Evolutionary conservation across 1,140 invertebrate species (phyloP).

Genomic region (Ceratosolen fusciceps): DNA sequence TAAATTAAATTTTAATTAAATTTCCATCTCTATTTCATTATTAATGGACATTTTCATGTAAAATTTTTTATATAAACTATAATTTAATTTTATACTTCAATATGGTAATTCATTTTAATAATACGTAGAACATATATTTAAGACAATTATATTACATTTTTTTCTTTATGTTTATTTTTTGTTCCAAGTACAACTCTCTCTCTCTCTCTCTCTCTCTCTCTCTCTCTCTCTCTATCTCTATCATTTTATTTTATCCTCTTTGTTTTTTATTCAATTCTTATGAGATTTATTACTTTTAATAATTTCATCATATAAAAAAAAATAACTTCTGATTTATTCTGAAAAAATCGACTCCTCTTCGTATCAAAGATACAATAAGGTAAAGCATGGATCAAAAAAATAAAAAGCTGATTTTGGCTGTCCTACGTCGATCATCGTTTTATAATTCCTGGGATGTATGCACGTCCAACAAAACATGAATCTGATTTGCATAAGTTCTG

Average conservation of each 20-base stretch:
- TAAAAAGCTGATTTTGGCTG: conserved; percentile 11
- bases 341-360: too few species aligned
- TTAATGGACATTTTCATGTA: background rate
- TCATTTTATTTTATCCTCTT: background rate
- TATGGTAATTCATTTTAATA: background rate
- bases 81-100: background rate
- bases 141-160: too few species aligned
- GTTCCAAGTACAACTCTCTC: background rate
- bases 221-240: background rate
- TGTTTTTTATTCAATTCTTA: too few species aligned
- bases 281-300: too few species aligned
- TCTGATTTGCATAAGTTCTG: conserved; percentile 29
- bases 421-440: background rate
- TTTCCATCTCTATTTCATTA: background rate
- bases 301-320: too few species aligned
- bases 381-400: conserved; percentile 6
- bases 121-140: too few species aligned
- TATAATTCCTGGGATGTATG: conserved; percentile 29
- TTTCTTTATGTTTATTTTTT: too few species aligned
- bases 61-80: background rate
- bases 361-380: background rate
- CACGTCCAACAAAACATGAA: background rate
- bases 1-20: background rate
- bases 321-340: background rate
- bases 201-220: background rate